phyloP scores from a whole-genome alignment of 2,797 vertebrate genomes.

The Ispidina lecontei region DNA sequence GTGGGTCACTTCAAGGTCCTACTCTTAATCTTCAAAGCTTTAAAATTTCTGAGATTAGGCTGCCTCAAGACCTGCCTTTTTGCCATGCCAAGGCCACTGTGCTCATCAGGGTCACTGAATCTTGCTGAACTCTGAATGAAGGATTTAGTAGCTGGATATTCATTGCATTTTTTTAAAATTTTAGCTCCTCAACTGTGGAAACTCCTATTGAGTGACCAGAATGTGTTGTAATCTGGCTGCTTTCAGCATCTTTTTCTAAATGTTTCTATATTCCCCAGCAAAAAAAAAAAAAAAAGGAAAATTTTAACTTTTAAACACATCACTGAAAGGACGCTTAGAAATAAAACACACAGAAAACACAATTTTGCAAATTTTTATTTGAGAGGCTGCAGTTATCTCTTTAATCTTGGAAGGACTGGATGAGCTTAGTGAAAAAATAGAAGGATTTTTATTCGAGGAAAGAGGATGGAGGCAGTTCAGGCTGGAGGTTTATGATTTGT shows the following conservation, averaged over 20 bases:
- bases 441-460: not conserved
- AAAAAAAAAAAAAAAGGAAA: not conserved
- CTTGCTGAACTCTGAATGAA: conserved; percentile 13
- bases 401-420: not conserved
- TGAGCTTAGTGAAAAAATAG: not conserved
- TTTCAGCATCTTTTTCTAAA: not conserved
- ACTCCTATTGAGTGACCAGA: not conserved
- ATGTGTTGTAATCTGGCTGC: not conserved
- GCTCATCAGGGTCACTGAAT: conserved; percentile 33
- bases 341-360: not conserved
- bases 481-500: not conserved
- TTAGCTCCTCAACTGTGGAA: not conserved
- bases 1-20: conserved; percentile 63
- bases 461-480: not conserved
- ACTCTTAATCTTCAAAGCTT: conserved; percentile 64
- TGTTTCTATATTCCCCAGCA: not conserved
- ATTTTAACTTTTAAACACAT: not conserved
- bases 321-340: not conserved
- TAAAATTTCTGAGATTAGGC: conserved; percentile 61
- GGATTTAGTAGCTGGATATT: conserved; percentile 8
- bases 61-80: conserved; percentile 8
- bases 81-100: not conserved
- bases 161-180: not conserved
- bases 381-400: not conserved
- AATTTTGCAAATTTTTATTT: not conserved